phyloP scores from a whole-genome alignment of 2,888 invertebrate genomes.

The Conchocele bisecta region DNA sequence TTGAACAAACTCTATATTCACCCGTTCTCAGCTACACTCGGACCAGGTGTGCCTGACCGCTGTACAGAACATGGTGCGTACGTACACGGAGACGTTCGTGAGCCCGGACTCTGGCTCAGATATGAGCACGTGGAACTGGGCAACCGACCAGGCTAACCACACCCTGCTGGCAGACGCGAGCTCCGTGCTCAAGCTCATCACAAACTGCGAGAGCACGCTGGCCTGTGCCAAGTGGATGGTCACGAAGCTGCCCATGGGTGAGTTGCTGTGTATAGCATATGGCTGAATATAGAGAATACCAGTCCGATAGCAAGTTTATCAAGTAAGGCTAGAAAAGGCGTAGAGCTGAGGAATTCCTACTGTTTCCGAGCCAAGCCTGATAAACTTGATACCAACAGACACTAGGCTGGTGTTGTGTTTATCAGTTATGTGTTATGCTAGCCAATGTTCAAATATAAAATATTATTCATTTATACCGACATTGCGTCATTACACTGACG shows the following conservation, averaged over 20 bases:
- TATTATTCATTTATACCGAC: too few relatives aligned
- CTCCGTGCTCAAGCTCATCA: constrained; percentile 63
- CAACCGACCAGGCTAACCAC: constrained; percentile 59
- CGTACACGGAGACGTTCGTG: constrained; percentile 56
- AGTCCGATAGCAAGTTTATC: too few relatives aligned
- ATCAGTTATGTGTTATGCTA: too few relatives aligned
- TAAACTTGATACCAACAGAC: too few relatives aligned
- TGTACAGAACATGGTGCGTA: constrained; percentile 71
- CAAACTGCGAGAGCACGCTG: constrained; percentile 69
- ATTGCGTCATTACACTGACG: too few relatives aligned
- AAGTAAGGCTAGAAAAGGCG: too few relatives aligned
- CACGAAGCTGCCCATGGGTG: constrained; percentile 74
- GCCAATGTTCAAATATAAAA: too few relatives aligned
- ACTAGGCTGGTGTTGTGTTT: too few relatives aligned
- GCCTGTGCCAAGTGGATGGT: constrained; percentile 75
- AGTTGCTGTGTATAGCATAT: background rate
- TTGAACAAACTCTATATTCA: background rate
- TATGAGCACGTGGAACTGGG: constrained; percentile 72
- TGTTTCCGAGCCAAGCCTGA: too few relatives aligned
- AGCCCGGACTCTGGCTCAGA: constrained; percentile 53
- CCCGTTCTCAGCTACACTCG: background rate
- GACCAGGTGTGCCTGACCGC: constrained; percentile 70
- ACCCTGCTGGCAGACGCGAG: constrained; percentile 61
- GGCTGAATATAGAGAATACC: too few relatives aligned
- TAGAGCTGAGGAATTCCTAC: too few relatives aligned